Evolutionary conservation across 1,140 invertebrate species (phyloP).

Genomic region (Gerris buenoi): DNA sequence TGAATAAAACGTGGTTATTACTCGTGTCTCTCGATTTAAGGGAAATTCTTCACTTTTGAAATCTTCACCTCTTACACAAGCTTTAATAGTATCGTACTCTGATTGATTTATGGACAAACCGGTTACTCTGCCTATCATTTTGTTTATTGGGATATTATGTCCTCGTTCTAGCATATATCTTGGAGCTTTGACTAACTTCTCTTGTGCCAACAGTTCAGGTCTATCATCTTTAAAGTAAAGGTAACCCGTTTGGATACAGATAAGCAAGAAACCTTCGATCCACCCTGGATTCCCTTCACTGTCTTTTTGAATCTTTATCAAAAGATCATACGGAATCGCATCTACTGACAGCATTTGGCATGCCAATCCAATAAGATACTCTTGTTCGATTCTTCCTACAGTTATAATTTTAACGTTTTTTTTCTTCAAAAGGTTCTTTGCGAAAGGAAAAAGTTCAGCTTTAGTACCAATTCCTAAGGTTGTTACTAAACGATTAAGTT

Average conservation of each 20-base stretch:
- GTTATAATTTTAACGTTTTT: constrained; percentile 1
- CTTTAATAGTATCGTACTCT: not conserved
- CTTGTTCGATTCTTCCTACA: constrained; percentile 5
- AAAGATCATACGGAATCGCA: constrained; percentile 41
- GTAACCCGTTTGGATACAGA: constrained; percentile 35
- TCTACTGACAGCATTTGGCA: constrained; percentile 43
- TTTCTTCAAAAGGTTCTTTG: not conserved
- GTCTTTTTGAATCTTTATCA: constrained; percentile 41
- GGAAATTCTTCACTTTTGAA: not conserved
- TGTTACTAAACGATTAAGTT: constrained; percentile 13
- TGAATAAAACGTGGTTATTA: not conserved
- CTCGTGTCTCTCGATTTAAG: not conserved
- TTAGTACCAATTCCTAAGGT: constrained; percentile 6
- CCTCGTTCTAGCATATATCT: not conserved
- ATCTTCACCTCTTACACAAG: not conserved
- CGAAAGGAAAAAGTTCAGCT: not conserved
- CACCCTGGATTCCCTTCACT: constrained; percentile 45
- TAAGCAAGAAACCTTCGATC: constrained; percentile 45
- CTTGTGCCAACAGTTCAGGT: not conserved
- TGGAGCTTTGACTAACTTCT: not conserved
- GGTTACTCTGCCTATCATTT: not conserved
- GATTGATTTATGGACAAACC: not conserved
- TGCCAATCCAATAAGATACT: constrained; percentile 31
- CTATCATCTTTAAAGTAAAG: not conserved
- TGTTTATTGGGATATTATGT: not conserved